A percentile compares a stretch with the other conserved stretches of the same genome.
These are phyloP conservation scores for Etheostoma perlongum DNA, from an alignment of 2,797 vertebrate genomes.

Conservation along the genomic window DNA sequence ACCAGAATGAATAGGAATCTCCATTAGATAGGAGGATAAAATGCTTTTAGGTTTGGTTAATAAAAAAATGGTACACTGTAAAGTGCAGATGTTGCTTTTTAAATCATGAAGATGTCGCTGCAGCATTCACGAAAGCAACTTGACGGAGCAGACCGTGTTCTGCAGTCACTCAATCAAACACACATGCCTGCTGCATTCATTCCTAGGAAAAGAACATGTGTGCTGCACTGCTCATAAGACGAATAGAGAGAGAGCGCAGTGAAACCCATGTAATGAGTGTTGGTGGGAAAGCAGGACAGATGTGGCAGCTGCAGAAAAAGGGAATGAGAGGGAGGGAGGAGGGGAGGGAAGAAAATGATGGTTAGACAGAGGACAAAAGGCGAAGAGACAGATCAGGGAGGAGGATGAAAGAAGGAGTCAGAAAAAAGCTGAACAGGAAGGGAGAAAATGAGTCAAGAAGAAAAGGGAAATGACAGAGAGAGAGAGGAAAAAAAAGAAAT, in stretches of 20 bases:
- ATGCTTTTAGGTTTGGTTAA: neutral
- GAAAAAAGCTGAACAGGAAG: conserved; percentile 8
- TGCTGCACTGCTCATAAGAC: conserved; percentile 22
- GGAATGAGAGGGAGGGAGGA: conserved; percentile 4
- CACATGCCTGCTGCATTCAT: conserved; percentile 32
- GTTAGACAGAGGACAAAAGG: conserved; percentile 6
- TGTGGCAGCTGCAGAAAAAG: conserved; percentile 50
- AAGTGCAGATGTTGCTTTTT: neutral
- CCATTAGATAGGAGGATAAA: neutral
- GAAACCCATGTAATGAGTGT: conserved; percentile 21
- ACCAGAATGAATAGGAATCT: neutral
- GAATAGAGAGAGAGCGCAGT: conserved; percentile 5
- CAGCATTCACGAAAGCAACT: neutral
- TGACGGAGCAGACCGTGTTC: conserved; percentile 7
- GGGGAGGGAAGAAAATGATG: neutral
- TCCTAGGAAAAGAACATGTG: conserved; percentile 24
- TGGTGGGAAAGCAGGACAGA: conserved; percentile 50
- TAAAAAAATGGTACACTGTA: neutral
- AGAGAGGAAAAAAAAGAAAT: neutral
- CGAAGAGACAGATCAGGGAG: neutral
- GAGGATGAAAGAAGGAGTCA: conserved; percentile 11
- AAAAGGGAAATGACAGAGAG: conserved; percentile 22
- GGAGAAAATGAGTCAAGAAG: neutral
- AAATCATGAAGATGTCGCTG: neutral
- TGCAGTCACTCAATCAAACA: conserved; percentile 13